These are phyloP conservation scores for Euleptes europaea DNA, from an alignment of 2,113 vertebrate species.

Conservation along the genomic window DNA sequence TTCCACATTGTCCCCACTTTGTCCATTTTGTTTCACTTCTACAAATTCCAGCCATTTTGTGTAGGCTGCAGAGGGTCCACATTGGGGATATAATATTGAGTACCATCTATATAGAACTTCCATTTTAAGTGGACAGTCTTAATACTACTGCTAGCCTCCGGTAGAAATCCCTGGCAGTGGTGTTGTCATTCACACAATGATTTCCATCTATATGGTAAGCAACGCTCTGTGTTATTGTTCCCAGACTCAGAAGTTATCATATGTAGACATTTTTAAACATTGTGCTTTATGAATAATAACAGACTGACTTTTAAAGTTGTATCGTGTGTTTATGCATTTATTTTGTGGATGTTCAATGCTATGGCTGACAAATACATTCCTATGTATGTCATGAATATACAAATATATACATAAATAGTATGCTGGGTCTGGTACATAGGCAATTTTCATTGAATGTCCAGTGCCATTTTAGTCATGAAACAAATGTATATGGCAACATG, in stretches of 20 bases:
- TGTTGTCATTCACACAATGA: neutral
- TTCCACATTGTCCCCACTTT: neutral
- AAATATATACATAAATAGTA: too few species aligned
- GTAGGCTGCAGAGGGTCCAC: neutral
- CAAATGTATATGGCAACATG: too few species aligned
- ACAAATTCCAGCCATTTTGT: neutral
- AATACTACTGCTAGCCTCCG: too few species aligned
- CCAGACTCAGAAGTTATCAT: neutral
- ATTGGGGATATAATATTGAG: neutral
- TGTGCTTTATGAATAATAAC: neutral
- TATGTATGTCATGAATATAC: too few species aligned
- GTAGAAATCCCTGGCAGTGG: neutral
- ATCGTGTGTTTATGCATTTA: neutral
- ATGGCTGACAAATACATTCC: too few species aligned
- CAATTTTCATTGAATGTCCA: too few species aligned
- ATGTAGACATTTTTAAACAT: neutral
- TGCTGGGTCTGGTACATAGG: too few species aligned
- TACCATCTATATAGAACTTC: too few species aligned
- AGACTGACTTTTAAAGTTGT: neutral
- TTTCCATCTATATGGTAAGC: neutral
- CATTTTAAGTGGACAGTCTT: neutral
- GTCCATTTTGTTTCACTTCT: neutral
- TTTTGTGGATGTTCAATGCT: too few species aligned
- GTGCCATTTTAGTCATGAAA: too few species aligned
- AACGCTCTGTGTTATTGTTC: too few species aligned